A percentile compares a stretch with the other conserved stretches of the same genome.
Conservation (phyloP, 2,797 vertebrate species). For the Crocodylus rhombifer region DNA sequence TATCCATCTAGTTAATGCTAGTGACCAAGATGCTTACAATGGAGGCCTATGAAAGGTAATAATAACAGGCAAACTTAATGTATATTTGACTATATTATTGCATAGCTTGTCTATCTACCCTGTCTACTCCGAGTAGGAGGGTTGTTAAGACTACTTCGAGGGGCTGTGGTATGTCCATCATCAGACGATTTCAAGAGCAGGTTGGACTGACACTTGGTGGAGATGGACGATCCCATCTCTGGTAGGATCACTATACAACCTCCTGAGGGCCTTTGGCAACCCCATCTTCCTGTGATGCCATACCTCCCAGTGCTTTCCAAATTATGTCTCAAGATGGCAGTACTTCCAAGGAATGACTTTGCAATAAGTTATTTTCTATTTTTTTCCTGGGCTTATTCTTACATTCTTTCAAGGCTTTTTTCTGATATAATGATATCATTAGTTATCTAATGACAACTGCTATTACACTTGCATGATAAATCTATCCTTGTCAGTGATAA, state of each 20-base stretch:
- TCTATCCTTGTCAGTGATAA: not conserved
- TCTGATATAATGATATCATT: no score
- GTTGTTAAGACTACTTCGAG: no score
- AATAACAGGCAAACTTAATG: not conserved
- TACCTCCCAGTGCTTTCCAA: not conserved
- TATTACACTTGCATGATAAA: not conserved
- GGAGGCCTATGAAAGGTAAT: not conserved
- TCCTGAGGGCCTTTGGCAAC: no score
- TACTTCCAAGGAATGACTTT: not conserved
- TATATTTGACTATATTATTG: fast-evolving
- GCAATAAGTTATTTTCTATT: not conserved
- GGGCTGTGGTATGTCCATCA: no score
- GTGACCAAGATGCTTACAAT: not conserved
- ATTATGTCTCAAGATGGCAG: not conserved
- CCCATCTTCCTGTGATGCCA: no score
- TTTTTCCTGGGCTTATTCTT: fast-evolving
- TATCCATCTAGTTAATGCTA: not conserved
- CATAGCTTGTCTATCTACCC: not conserved
- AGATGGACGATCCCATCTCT: no score
- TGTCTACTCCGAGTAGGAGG: no score
- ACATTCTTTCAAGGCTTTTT: no score
- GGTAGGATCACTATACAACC: no score
- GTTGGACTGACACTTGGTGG: no score
- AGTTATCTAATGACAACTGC: not conserved
- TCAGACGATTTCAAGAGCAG: no score